Evolutionary conservation across 2,113 vertebrate species (phyloP).

Genomic region (Sterrhoptilus dennistouni): DNA sequence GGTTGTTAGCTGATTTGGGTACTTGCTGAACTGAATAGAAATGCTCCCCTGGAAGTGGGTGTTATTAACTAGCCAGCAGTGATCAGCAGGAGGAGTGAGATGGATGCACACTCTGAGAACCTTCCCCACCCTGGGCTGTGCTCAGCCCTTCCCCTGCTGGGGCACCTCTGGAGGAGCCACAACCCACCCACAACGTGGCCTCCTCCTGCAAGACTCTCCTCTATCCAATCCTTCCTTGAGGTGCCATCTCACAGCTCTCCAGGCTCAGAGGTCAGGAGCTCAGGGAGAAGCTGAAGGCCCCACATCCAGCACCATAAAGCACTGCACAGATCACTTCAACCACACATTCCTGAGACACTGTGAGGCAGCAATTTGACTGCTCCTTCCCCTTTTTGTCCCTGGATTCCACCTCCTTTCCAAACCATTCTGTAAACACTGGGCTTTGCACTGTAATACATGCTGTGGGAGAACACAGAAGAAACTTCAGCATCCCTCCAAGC

Average conservation of each 20-base stretch:
- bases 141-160: not conserved
- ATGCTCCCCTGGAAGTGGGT: not conserved
- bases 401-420: not conserved
- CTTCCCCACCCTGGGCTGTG: not conserved
- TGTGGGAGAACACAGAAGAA: not conserved
- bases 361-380: not conserved
- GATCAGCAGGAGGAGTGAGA: not conserved
- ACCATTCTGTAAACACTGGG: not conserved
- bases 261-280: not conserved
- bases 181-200: not conserved
- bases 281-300: not conserved
- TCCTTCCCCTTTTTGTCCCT: not conserved
- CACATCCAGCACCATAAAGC: not conserved
- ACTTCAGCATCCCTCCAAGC: not conserved
- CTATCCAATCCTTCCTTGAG: fast-evolving
- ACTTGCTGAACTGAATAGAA: not conserved
- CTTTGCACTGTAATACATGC: not conserved
- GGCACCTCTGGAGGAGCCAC: not conserved
- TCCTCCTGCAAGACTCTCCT: not conserved
- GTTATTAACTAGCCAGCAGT: not conserved
- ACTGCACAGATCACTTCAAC: not conserved
- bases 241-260: not conserved
- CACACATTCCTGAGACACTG: not conserved
- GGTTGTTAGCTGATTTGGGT: not conserved
- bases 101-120: not conserved